phyloP scores from a whole-genome alignment of 2,888 invertebrate genomes.

The Reticulitermes lucifugus region DNA sequence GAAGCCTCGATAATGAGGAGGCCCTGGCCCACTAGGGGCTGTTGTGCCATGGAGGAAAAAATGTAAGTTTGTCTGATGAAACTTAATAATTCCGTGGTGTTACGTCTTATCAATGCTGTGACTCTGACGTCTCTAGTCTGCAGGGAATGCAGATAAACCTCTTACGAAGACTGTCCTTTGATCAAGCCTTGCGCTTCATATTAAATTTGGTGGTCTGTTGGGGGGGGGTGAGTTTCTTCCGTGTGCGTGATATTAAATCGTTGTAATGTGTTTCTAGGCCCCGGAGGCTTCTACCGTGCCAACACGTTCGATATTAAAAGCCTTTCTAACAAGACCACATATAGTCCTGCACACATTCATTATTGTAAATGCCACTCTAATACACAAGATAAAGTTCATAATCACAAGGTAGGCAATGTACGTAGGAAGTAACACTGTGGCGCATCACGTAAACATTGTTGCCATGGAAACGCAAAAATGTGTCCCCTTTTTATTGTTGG shows the following conservation, averaged over 20 bases:
- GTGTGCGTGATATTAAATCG: background rate
- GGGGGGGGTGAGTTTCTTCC: background rate
- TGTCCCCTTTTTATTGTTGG: too few species aligned
- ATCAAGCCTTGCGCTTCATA: background rate
- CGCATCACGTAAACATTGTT: too few species aligned
- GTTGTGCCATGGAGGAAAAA: too few species aligned
- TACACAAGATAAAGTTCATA: background rate
- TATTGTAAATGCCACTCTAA: background rate
- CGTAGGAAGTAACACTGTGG: too few species aligned
- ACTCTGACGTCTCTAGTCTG: background rate
- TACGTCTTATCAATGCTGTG: background rate
- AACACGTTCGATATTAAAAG: constrained; percentile 32
- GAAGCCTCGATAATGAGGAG: too few species aligned
- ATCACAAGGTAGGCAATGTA: background rate
- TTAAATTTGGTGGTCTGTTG: background rate
- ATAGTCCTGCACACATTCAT: background rate
- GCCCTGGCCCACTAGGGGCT: too few species aligned
- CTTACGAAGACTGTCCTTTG: background rate
- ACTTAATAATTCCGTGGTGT: background rate
- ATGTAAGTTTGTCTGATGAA: constrained; percentile 3
- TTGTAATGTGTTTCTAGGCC: constrained; percentile 5
- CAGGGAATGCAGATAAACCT: constrained; percentile 10
- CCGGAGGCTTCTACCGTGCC: background rate
- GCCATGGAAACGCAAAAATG: too few species aligned
- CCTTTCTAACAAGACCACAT: constrained; percentile 8